Evolutionary conservation across 1,140 invertebrate genomes (phyloP).

Genomic region (Formica selysi): DNA sequence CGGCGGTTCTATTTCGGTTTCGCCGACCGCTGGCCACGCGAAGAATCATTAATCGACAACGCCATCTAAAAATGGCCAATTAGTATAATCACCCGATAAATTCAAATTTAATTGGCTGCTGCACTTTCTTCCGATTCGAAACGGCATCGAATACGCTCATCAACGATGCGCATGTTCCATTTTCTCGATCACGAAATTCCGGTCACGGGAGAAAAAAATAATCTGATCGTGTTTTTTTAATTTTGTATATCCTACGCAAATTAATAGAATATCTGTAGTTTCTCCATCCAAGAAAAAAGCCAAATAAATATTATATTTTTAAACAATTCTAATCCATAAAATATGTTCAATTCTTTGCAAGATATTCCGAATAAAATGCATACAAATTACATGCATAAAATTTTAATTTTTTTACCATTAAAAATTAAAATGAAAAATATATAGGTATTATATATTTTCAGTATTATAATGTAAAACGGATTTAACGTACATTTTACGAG

Average conservation of each 20-base stretch:
- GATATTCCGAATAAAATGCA: not conserved
- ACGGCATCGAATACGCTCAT: not conserved
- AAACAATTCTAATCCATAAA: not conserved
- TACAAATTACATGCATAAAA: too few relatives aligned
- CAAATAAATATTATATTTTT: not conserved
- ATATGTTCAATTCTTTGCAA: not conserved
- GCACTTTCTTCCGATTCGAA: constrained; percentile 15
- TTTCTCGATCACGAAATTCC: not conserved
- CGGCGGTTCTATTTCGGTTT: constrained; percentile 23
- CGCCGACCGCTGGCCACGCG: not conserved
- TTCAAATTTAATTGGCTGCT: constrained; percentile 72
- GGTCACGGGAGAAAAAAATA: not conserved
- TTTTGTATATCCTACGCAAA: not conserved
- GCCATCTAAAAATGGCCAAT: constrained; percentile 64
- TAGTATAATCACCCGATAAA: constrained; percentile 73
- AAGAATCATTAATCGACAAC: constrained; percentile 59
- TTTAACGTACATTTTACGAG: constrained; percentile 34
- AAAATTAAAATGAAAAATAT: too few relatives aligned
- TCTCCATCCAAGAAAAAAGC: not conserved
- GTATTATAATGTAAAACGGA: not conserved
- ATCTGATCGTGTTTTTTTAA: not conserved
- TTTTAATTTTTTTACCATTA: too few relatives aligned
- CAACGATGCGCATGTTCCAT: not conserved
- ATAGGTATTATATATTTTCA: too few relatives aligned
- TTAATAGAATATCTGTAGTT: not conserved